These are phyloP conservation scores for Sebastes schlegelii DNA, from an alignment of 2,113 vertebrate species.

Conservation along the genomic window DNA sequence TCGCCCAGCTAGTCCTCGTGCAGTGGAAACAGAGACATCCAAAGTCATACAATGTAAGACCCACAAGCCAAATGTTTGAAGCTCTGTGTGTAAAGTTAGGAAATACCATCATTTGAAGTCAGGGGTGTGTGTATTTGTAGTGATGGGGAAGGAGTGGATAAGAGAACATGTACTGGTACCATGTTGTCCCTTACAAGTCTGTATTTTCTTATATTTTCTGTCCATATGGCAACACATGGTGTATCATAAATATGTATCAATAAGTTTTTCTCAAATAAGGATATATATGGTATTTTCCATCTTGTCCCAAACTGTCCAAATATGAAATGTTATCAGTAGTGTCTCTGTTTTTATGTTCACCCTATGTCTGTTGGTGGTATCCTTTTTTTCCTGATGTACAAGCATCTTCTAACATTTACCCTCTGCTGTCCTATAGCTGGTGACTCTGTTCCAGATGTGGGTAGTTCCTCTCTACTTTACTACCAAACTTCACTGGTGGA, in stretches of 20 bases:
- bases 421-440: slow-evolving; percentile 87
- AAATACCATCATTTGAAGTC: neutral
- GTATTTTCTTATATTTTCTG: neutral
- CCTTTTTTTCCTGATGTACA: neutral
- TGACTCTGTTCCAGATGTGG: slow-evolving; percentile 99
- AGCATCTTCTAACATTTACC: slow-evolving; percentile 11
- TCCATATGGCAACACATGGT: neutral
- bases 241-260: neutral
- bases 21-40: slow-evolving; percentile 99
- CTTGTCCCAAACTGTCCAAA: neutral
- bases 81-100: neutral
- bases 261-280: neutral
- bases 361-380: neutral
- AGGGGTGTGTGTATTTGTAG: neutral
- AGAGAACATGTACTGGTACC: neutral
- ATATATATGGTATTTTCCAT: neutral
- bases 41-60: slow-evolving; percentile 97
- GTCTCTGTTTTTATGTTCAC: neutral
- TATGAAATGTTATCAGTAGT: neutral
- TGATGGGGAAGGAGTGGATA: neutral
- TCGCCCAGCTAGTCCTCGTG: slow-evolving; percentile 95
- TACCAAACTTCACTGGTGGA: slow-evolving; percentile 97
- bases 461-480: slow-evolving; percentile 99
- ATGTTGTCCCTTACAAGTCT: neutral
- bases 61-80: neutral